Base-by-base conservation (phyloP, 2,797 vertebrate genomes). In the Bradypodion ventrale region DNA sequence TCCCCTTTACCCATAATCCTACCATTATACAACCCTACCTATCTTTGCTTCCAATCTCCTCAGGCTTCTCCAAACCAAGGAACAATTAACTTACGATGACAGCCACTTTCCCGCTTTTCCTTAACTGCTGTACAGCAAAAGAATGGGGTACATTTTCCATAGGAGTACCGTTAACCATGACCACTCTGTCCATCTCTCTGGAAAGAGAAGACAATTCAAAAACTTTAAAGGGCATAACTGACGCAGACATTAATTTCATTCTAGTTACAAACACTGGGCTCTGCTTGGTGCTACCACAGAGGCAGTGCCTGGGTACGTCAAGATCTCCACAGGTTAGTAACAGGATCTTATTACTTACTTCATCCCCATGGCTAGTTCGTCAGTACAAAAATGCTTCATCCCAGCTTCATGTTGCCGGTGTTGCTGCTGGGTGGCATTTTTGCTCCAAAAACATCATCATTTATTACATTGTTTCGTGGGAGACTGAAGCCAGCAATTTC, bases 61-160 rank as follows among this genome's bases (percentile, higher is more conserved):
- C 13, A 35, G 6, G 13, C 1, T 2, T 42, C 1, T 37, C 7
- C 7, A 85, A 37, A 72, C 10, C 19, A 72, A 89, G 83, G 21
- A 76, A 63, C 73, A 78, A 65, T 89, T 69, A 82, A 97, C 98
- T 98, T 94, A 99, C 98, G 76, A 99, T 97, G 92, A 97, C 97
- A 32, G 98, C 98, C 0, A 98, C 95, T 97, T 99, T 99, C 75
- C 98, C 98, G 88, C 98, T 99, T 90, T 99, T 99, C 85, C 98
- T 97, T 88, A 99, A 97, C 44, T 98, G 98, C 46, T 98, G 97
- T 3, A 99, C 98, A 1, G 98, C 98, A 52, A 98, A 98, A 16
- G 98, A 96, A 94, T 99, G 98, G 5, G 94, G 88, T 35, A 98
- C 98, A 0, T 97, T 97, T 7, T 99, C 98, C 98, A 99, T 98